Evolutionary conservation across 2,888 invertebrate species (phyloP), one percentile per base, ranked within the genome.

Genomic region (Drosophila tanythrix): DNA sequence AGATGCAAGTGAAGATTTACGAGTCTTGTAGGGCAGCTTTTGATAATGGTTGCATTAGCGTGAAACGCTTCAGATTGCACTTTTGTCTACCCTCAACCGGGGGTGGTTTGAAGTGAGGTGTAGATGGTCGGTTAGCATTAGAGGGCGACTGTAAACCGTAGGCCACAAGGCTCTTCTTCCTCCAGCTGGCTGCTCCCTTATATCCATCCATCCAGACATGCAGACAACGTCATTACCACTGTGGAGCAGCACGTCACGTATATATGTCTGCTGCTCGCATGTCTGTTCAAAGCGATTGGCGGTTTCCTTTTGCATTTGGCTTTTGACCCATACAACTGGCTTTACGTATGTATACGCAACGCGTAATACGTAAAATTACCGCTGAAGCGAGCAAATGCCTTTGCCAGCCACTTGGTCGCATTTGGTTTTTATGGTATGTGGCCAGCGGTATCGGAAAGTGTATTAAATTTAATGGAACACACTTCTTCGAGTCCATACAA

Each of bases 41-140:
- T 81, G 85, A 87, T 86, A 89, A 86, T 87, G 88, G 84, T 46
- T 76, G 87, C 89, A 89, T 89, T 89, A 84, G 85, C 88, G 85
- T 89, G 87, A 70, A 79, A 48, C 76, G 81, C 67, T 79, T 80
- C 66, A 76, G 79, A 71, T 76, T 84, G 88, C 88, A 81, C 86
- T 84, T 74, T 74, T 80, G 76, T 75, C 76, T 57, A 40, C 43
- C 36, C 25, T 18, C 52, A 52, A 27, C 35, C 13, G 48, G 40
- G 11, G 18, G 11, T 10, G 38, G 59, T 3, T 13, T 13, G 29
- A 48, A 79, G n/a, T 15, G 25, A 25, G 36, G 33, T 31, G 53
- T 6, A 10, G 46, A 29, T n/a, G 18, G 65, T 5, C 55, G 38
- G 67, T 51, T 68, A 56, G 67, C 66, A 67, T 79, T 79, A 62